These are phyloP conservation scores for Vireo altiloquus DNA, from an alignment of 2,113 vertebrate genomes.

Conservation along the genomic window DNA sequence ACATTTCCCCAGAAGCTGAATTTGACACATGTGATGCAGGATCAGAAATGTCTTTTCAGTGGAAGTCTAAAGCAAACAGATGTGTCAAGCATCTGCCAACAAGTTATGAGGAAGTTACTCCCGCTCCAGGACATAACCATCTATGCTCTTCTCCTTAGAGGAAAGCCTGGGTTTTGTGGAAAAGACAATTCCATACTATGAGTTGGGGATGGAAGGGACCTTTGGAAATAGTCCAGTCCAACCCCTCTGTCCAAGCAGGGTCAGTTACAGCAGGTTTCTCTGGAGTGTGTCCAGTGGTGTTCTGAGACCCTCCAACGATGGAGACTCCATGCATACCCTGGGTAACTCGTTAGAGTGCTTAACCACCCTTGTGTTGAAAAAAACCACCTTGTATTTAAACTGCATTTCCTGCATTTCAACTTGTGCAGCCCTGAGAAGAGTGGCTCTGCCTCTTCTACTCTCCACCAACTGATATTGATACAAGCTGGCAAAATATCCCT, in stretches of 20 bases:
- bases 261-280: neutral
- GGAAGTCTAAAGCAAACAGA: conserved; percentile 56
- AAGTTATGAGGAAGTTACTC: conserved; percentile 41
- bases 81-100: conserved; percentile 50
- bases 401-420: neutral
- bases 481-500: neutral
- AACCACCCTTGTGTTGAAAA: neutral
- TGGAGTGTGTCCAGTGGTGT: neutral
- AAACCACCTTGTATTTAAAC: neutral
- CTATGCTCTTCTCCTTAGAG: neutral
- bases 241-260: neutral
- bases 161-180: neutral
- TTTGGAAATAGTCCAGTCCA: neutral
- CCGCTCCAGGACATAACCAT: conserved; percentile 4
- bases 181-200: neutral
- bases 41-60: conserved; percentile 40
- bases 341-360: neutral
- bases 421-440: neutral
- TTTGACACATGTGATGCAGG: conserved; percentile 51
- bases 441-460: neutral
- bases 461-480: neutral
- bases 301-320: neutral
- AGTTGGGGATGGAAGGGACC: neutral
- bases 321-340: neutral
- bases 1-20: conserved; percentile 55